These are phyloP conservation scores for Nycticebus coucang DNA, from an alignment of 2,113 vertebrate genomes.

Conservation along the genomic window DNA sequence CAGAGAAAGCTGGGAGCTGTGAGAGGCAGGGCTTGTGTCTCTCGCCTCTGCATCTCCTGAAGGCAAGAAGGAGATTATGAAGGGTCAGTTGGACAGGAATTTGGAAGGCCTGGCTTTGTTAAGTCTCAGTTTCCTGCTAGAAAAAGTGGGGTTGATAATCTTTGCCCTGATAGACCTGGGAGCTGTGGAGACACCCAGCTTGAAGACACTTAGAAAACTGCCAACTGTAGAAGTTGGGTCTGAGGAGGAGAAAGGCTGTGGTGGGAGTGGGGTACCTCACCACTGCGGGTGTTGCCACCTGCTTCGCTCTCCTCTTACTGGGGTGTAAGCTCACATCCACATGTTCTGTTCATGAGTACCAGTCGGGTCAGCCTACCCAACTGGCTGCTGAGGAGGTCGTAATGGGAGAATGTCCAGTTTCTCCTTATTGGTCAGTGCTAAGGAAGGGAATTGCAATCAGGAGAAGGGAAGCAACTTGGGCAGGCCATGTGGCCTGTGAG, in stretches of 20 bases:
- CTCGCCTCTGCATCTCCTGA: background rate
- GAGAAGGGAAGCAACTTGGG: fast-evolving
- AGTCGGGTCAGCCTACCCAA: background rate
- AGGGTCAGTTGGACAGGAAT: fast-evolving
- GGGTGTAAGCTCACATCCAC: fast-evolving
- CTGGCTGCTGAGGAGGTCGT: background rate
- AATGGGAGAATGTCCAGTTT: background rate
- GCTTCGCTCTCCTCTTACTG: background rate
- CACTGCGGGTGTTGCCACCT: fast-evolving
- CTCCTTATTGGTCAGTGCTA: background rate
- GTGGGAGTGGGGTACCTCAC: too few species aligned
- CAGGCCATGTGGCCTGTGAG: background rate
- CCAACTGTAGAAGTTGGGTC: background rate
- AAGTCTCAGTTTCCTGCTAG: background rate
- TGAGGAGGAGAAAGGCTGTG: background rate
- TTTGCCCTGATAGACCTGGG: fast-evolving
- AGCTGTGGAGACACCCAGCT: fast-evolving
- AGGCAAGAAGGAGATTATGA: fast-evolving
- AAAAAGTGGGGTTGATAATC: background rate
- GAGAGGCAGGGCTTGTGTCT: background rate
- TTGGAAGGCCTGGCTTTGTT: background rate
- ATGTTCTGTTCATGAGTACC: fast-evolving
- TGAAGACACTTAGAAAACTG: background rate
- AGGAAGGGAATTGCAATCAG: too few species aligned
- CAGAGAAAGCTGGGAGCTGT: background rate